phyloP scores from a whole-genome alignment of 1,140 invertebrate species.

The Papilio polyxenes region DNA sequence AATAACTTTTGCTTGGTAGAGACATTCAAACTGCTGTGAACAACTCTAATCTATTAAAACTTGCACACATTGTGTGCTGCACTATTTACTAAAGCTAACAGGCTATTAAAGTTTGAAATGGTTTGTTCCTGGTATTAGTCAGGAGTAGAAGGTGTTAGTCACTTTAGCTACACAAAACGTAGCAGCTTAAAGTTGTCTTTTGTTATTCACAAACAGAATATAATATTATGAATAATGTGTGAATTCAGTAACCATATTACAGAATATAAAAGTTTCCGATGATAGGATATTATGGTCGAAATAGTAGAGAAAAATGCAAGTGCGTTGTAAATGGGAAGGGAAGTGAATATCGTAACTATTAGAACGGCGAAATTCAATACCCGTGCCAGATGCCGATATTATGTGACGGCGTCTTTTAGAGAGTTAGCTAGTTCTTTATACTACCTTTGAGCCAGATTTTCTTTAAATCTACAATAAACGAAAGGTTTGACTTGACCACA shows the following conservation, averaged over 20 bases:
- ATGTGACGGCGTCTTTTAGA: background rate
- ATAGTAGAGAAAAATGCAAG: background rate
- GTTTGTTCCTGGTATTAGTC: constrained; percentile 30
- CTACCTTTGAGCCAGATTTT: background rate
- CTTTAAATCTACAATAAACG: background rate
- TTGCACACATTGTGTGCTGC: constrained; percentile 9
- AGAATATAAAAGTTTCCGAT: background rate
- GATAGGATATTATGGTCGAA: background rate
- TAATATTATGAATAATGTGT: background rate
- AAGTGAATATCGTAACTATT: background rate
- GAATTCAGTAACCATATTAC: background rate
- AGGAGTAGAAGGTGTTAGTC: constrained; percentile 21
- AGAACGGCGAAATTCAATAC: background rate
- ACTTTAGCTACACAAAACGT: constrained; percentile 15
- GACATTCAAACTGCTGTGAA: background rate
- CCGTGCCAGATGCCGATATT: background rate
- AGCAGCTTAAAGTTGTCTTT: constrained; percentile 18
- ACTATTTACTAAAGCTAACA: constrained; percentile 34
- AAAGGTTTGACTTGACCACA: no score
- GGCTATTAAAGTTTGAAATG: constrained; percentile 32
- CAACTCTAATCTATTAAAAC: constrained; percentile 29
- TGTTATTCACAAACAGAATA: background rate
- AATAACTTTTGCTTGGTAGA: background rate
- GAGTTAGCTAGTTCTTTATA: background rate
- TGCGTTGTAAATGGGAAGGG: background rate